Evolutionary conservation across 2,797 vertebrate species (phyloP).

Genomic region (Ciconia nigra): DNA sequence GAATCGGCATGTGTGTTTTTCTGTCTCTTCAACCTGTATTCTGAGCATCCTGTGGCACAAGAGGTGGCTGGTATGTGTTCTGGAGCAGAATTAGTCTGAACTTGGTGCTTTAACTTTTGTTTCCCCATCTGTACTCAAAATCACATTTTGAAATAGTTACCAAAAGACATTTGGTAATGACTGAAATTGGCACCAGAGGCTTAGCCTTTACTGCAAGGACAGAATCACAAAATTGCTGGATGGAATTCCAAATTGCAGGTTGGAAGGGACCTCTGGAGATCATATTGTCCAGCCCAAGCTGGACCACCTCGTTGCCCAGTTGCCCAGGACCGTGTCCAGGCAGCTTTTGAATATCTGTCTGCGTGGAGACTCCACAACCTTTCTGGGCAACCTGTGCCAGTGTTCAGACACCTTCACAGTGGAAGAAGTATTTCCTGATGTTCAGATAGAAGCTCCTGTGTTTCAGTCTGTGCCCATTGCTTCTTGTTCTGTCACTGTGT

Average conservation of each 20-base stretch:
- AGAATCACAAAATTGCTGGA: background rate
- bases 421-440: background rate
- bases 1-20: background rate
- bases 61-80: background rate
- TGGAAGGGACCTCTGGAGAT: background rate
- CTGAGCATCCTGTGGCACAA: background rate
- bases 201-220: background rate
- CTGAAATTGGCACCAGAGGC: background rate
- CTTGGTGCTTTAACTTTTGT: background rate
- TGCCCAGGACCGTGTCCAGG: background rate
- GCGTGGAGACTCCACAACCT: background rate
- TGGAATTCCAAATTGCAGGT: no score
- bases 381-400: background rate
- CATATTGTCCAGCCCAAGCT: fast-evolving
- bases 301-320: no score
- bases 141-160: background rate
- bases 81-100: background rate
- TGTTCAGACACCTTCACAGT: background rate
- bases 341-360: background rate
- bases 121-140: background rate
- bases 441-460: background rate
- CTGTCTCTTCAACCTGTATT: background rate
- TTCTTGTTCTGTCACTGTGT: background rate
- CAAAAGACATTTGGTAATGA: background rate
- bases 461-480: background rate